Evolutionary conservation across 2,797 vertebrate genomes (phyloP).

Genomic region (Antrozous pallidus): DNA sequence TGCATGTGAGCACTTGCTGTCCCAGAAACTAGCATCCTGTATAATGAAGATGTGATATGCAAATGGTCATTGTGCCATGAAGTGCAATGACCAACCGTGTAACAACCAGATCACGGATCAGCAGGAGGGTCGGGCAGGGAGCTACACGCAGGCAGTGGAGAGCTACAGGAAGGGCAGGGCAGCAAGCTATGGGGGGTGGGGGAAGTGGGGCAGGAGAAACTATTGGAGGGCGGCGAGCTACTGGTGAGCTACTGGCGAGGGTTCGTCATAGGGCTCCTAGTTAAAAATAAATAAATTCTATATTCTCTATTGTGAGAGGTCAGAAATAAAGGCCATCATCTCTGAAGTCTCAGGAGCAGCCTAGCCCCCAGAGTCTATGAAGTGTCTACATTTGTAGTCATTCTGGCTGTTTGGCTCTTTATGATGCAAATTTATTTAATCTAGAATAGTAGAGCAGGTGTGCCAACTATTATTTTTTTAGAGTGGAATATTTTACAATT

Average conservation of each 20-base stretch:
- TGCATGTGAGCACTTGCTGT: background rate
- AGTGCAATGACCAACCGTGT: no score
- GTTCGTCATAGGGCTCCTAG: no score
- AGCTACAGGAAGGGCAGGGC: no score
- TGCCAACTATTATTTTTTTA: background rate
- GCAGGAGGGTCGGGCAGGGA: no score
- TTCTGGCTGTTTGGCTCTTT: background rate
- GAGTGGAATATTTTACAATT: background rate
- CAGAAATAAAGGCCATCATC: background rate
- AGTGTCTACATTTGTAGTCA: background rate
- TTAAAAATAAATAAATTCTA: background rate
- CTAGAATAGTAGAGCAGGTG: background rate
- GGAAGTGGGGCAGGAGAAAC: no score
- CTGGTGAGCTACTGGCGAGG: no score
- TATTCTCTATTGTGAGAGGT: background rate
- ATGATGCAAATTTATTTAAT: background rate
- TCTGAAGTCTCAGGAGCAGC: background rate
- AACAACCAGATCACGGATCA: no score
- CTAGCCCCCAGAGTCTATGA: background rate
- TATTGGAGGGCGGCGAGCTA: no score
- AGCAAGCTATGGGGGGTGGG: no score
- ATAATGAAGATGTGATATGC: no score
- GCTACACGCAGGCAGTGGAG: no score
- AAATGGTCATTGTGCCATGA: no score
- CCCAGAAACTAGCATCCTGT: background rate